Evolutionary conservation across 2,113 vertebrate genomes (phyloP).

Genomic region (Nerophis lumbriciformis): DNA sequence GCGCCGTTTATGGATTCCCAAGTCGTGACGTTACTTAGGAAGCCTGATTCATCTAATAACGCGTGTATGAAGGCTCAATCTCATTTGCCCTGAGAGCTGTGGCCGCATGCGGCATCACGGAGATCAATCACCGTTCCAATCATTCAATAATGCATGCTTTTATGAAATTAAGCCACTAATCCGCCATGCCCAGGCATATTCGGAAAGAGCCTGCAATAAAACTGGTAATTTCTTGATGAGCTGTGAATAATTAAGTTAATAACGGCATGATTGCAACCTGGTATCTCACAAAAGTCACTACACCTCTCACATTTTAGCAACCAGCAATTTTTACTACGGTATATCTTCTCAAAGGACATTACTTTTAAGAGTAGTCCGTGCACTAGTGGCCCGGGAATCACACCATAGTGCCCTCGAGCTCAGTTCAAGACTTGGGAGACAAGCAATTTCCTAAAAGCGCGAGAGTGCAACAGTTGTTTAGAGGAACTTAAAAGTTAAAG

Average conservation of each 20-base stretch:
- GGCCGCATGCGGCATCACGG: constrained; percentile 27
- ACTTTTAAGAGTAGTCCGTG: too few species aligned
- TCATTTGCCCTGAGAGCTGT: constrained; percentile 48
- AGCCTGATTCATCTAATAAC: constrained; percentile 61
- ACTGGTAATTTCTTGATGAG: constrained; percentile 13
- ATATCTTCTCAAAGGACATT: too few species aligned
- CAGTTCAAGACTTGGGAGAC: too few species aligned
- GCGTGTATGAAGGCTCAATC: constrained; percentile 52
- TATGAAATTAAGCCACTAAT: constrained; percentile 33
- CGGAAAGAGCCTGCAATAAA: constrained; percentile 7
- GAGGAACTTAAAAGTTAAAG: too few species aligned
- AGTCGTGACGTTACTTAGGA: constrained; percentile 59
- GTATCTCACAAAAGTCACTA: too few species aligned
- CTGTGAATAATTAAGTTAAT: constrained; percentile 18
- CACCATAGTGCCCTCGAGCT: too few species aligned
- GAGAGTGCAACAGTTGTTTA: too few species aligned
- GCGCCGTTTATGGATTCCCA: constrained; percentile 54
- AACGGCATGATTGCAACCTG: too few species aligned
- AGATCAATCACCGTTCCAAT: constrained; percentile 46
- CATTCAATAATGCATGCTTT: constrained; percentile 58
- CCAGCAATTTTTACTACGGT: too few species aligned
- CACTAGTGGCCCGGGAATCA: too few species aligned
- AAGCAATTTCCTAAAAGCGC: too few species aligned
- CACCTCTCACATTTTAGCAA: too few species aligned
- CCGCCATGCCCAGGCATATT: background rate